These are phyloP conservation scores for Notarius lentiginosus DNA, from an alignment of 2,113 vertebrate genomes.

Conservation along the genomic window DNA sequence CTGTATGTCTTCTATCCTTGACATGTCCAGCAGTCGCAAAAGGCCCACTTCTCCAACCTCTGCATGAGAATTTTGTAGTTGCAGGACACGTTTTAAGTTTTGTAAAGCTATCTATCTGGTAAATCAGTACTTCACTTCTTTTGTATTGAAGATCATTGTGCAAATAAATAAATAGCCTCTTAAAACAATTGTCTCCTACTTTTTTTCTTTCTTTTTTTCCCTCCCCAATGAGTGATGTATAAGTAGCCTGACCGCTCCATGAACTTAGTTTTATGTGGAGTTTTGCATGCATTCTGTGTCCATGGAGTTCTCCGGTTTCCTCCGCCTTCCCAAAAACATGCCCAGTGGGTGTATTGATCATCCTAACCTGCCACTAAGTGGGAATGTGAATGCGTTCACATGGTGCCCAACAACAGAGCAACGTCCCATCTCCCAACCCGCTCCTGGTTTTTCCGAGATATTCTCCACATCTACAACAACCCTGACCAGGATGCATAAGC, in stretches of 20 bases:
- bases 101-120: neutral
- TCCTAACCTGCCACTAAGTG: neutral
- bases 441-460: neutral
- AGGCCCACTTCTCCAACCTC: neutral
- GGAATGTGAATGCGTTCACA: neutral
- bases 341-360: too few relatives aligned
- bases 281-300: neutral
- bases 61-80: neutral
- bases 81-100: neutral
- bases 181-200: neutral
- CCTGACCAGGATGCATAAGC: neutral
- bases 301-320: neutral
- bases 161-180: slow-evolving; percentile 15
- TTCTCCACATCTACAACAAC: neutral
- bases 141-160: slow-evolving; percentile 26
- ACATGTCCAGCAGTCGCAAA: neutral
- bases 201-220: neutral
- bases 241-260: neutral
- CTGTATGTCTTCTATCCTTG: neutral
- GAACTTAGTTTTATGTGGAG: neutral
- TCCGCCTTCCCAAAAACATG: neutral
- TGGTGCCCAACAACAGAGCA: neutral
- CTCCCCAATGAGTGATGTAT: neutral
- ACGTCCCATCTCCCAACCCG: neutral
- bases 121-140: neutral